Conservation (phyloP, 2,797 vertebrate genomes). For the Sebastes melanostomus region DNA sequence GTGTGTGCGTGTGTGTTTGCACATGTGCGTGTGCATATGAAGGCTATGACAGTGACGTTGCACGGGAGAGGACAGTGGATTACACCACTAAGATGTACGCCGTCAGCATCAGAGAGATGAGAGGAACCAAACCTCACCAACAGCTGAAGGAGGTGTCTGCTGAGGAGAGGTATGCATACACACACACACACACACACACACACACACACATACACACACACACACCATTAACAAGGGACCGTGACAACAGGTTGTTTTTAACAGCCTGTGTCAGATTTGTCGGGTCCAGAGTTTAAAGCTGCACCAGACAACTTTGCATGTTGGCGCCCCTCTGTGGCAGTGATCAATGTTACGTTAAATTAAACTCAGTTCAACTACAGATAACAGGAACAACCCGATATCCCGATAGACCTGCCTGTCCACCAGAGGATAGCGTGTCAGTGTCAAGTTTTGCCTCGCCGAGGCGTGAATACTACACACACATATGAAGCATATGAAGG, state of each 20-base stretch:
- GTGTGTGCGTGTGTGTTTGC: too few species aligned
- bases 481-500: too few species aligned
- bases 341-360: too few species aligned
- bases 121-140: conserved; percentile 93
- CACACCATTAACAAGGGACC: not conserved
- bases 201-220: not conserved
- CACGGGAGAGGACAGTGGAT: conserved; percentile 90
- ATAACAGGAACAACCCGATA: too few species aligned
- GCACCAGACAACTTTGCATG: not conserved
- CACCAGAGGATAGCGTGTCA: too few species aligned
- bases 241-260: too few species aligned
- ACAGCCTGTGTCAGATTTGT: too few species aligned
- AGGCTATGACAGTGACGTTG: conserved; percentile 93
- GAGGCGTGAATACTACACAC: too few species aligned
- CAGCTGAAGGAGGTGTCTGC: conserved; percentile 89
- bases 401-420: too few species aligned
- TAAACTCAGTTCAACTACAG: too few species aligned
- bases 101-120: conserved; percentile 92
- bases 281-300: not conserved
- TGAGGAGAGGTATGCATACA: conserved; percentile 89
- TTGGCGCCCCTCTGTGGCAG: too few species aligned
- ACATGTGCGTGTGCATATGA: not conserved
- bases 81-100: conserved; percentile 95
- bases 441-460: too few species aligned
- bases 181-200: not conserved